A percentile compares a stretch with the other conserved stretches of the same genome.
phyloP scores from a whole-genome alignment of 2,888 invertebrate genomes.

The Rutpela maculata region DNA sequence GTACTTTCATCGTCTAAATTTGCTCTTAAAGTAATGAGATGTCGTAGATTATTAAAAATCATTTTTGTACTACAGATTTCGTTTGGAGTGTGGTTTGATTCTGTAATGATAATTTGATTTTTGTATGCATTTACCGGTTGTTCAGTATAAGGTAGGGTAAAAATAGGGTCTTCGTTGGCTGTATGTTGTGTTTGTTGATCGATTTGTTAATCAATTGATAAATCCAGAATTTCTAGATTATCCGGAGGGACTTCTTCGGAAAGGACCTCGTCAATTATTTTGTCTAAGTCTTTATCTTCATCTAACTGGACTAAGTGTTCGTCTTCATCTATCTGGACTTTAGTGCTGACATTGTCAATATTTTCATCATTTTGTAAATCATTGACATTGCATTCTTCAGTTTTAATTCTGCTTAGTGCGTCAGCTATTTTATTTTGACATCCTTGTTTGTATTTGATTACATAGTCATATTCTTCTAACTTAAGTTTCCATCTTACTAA shows the following conservation, averaged over 20 bases:
- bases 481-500: conserved; percentile 55
- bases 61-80: too few species aligned
- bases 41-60: too few species aligned
- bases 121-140: conserved; percentile 32
- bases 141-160: conserved; percentile 23
- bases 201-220: not conserved
- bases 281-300: too few species aligned
- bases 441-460: conserved; percentile 46
- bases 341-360: too few species aligned
- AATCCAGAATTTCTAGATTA: too few species aligned
- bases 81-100: not conserved
- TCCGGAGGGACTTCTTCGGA: not conserved
- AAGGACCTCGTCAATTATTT: not conserved
- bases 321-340: too few species aligned
- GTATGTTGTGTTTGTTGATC: too few species aligned
- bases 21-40: too few species aligned
- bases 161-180: conserved; percentile 29
- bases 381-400: conserved; percentile 15
- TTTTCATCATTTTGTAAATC: too few species aligned
- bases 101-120: conserved; percentile 34
- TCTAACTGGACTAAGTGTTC: too few species aligned
- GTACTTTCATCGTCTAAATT: too few species aligned
- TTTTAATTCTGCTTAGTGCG: conserved; percentile 40
- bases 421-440: conserved; percentile 38
- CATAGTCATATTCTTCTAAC: conserved; percentile 46